phyloP scores from a whole-genome alignment of 1,140 invertebrate species.

The Bombus huntii region DNA sequence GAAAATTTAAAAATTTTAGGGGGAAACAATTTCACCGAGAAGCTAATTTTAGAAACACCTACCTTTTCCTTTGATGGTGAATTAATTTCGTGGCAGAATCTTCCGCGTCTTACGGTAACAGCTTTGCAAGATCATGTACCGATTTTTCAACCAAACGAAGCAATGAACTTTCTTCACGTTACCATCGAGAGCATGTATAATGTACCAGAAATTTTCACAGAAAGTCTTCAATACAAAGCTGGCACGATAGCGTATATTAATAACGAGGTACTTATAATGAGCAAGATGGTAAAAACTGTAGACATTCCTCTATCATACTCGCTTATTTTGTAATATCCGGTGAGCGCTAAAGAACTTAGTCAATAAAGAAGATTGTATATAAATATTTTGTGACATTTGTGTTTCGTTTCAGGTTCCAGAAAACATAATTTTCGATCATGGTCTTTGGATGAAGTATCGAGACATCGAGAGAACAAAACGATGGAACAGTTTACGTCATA shows the following conservation, averaged over 20 bases:
- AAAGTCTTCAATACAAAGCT: slow-evolving; percentile 61
- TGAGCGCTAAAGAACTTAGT: neutral
- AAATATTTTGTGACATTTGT: neutral
- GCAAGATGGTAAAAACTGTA: neutral
- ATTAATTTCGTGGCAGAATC: slow-evolving; percentile 66
- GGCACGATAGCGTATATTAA: slow-evolving; percentile 60
- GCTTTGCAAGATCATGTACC: slow-evolving; percentile 5
- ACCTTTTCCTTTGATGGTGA: slow-evolving; percentile 42
- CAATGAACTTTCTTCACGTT: slow-evolving; percentile 64
- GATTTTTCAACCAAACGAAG: slow-evolving; percentile 33
- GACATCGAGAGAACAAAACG: slow-evolving; percentile 65
- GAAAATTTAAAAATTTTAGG: slow-evolving; percentile 50
- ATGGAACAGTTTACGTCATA: slow-evolving; percentile 62
- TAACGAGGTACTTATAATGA: slow-evolving; percentile 37
- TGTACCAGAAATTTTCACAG: slow-evolving; percentile 52
- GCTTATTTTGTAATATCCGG: neutral
- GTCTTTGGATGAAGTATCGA: slow-evolving; percentile 56
- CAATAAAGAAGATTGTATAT: neutral
- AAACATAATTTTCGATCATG: slow-evolving; percentile 63
- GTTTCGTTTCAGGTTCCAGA: slow-evolving; percentile 51
- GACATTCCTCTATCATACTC: neutral
- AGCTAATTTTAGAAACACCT: slow-evolving; percentile 64
- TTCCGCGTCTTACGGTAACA: slow-evolving; percentile 60
- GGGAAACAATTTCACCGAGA: slow-evolving; percentile 55
- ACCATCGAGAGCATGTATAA: slow-evolving; percentile 74